Conservation (phyloP, 2,797 vertebrate genomes). For the Vipera latastei region DNA sequence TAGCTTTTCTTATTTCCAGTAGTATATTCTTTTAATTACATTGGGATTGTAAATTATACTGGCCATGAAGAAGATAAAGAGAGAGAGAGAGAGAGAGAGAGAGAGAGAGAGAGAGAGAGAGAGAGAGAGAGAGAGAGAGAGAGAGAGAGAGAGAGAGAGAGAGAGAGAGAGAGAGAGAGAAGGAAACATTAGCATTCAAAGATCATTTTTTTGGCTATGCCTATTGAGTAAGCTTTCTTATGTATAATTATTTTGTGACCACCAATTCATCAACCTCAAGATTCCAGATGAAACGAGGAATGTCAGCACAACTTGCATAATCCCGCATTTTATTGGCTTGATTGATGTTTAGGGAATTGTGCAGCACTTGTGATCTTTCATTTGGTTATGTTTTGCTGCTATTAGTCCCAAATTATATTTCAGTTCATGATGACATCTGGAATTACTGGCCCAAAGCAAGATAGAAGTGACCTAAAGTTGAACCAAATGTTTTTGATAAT, state of each 20-base stretch:
- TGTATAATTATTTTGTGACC: slow-evolving; percentile 49
- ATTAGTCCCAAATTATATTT: slow-evolving; percentile 42
- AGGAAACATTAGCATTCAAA: slow-evolving; percentile 39
- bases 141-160: no score
- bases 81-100: no score
- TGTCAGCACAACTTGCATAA: slow-evolving; percentile 16
- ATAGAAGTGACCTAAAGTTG: slow-evolving; percentile 25
- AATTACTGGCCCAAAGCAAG: slow-evolving; percentile 41
- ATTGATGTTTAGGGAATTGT: slow-evolving; percentile 46
- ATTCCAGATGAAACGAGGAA: slow-evolving; percentile 51
- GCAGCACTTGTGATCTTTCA: slow-evolving; percentile 1
- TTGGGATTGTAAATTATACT: slow-evolving; percentile 51
- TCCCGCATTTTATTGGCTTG: slow-evolving; percentile 42
- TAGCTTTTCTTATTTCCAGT: slow-evolving; percentile 53
- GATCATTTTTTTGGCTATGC: slow-evolving; percentile 46
- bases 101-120: no score
- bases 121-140: no score
- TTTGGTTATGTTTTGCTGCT: slow-evolving; percentile 11
- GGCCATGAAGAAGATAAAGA: slow-evolving; percentile 53
- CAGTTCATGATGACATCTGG: slow-evolving; percentile 16
- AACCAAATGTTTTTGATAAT: slow-evolving; percentile 23
- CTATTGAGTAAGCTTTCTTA: slow-evolving; percentile 55
- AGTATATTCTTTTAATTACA: slow-evolving; percentile 53
- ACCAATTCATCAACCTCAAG: slow-evolving; percentile 36
- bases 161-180: background rate